Percentiles rank a stretch among this genome's conserved stretches.
phyloP scores from a whole-genome alignment of 2,888 invertebrate genomes.

The Apamea crenata region DNA sequence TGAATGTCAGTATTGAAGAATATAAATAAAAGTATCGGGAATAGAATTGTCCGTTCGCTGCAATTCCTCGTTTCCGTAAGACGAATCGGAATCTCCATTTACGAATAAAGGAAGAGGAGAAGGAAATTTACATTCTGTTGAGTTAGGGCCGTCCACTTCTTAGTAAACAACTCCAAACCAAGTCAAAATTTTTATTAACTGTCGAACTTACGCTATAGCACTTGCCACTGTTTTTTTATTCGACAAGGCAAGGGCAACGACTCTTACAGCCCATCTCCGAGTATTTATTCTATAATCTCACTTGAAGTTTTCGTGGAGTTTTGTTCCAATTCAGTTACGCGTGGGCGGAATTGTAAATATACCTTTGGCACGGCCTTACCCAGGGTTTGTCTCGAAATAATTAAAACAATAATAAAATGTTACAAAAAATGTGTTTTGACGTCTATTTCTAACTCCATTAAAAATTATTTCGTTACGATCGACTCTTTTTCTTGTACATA shows the following conservation, averaged over 20 bases:
- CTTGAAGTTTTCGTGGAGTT: conserved; percentile 31
- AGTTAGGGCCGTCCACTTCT: conserved; percentile 74
- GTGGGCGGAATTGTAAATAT: conserved; percentile 6
- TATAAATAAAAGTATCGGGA: conserved; percentile 76
- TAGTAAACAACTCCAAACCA: conserved; percentile 73
- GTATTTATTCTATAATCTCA: conserved; percentile 58
- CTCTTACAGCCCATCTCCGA: conserved; percentile 33
- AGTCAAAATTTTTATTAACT: conserved; percentile 76
- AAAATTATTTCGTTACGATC: not conserved
- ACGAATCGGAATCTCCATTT: conserved; percentile 75
- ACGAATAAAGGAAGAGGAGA: conserved; percentile 59
- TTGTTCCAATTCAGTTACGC: not conserved
- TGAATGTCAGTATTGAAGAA: conserved; percentile 63
- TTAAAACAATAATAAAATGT: conserved; percentile 27
- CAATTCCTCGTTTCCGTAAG: conserved; percentile 79
- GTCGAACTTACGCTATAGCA: conserved; percentile 32
- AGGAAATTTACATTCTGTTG: conserved; percentile 83
- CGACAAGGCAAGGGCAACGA: conserved; percentile 18
- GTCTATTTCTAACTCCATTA: not conserved
- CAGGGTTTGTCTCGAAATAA: not conserved
- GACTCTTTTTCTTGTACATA: not conserved
- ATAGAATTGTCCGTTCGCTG: conserved; percentile 76
- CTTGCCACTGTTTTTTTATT: conserved; percentile 49
- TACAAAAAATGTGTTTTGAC: not conserved
- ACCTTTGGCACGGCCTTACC: conserved; percentile 26